Evolutionary conservation across 2,797 vertebrate species (phyloP), one percentile per base, ranked within the genome.

Genomic region (Amblyopsis hoosieri): DNA sequence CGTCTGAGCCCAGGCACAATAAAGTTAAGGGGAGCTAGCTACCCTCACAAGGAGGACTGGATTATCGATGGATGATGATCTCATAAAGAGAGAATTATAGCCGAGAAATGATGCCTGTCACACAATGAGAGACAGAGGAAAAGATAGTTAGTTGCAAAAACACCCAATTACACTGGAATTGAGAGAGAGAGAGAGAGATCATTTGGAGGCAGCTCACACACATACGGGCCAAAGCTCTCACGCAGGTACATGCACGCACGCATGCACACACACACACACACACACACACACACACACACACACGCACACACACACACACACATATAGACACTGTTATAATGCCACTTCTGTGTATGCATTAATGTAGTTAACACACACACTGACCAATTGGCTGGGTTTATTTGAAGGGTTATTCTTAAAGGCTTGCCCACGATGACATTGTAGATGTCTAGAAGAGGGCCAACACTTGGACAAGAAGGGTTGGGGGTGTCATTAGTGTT

Each of bases 401-500:
- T 71, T 63, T 68, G n/a, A 53, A 13, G 53, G 14, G 10, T 51
- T 53, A 58, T 58, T 45, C 29, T n/a, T 58, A 49, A 56, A 65
- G 45, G 58, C 72, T 72, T 82, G 60, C 63, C 53, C 12, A 46
- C 80, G 82, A 74, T 86, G 79, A 83, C 71, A 74, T 56, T 48
- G 68, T 75, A 19, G 19, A 19, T 19, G 72, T 73, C 66, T 4
- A 37, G 31, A 76, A 83, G 69, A 80, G 54, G 58, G 55, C 64
- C 74, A 59, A 54, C 71, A 79, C 57, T 75, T 57, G 64, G 72
- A 67, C 60, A 60, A 72, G 71, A 76, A 68, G 71, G 67, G 69
- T 69, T 75, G 69, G 71, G 69, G 69, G 69, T 75, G 80, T 87
- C 84, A 86, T 90, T 88, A 87, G 81, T 3, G 85, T 89, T 91